A percentile compares a stretch with the other conserved stretches of the same genome.
Evolutionary conservation across 2,888 invertebrate genomes (phyloP).

Genomic region (Drosophila meridionalis): DNA sequence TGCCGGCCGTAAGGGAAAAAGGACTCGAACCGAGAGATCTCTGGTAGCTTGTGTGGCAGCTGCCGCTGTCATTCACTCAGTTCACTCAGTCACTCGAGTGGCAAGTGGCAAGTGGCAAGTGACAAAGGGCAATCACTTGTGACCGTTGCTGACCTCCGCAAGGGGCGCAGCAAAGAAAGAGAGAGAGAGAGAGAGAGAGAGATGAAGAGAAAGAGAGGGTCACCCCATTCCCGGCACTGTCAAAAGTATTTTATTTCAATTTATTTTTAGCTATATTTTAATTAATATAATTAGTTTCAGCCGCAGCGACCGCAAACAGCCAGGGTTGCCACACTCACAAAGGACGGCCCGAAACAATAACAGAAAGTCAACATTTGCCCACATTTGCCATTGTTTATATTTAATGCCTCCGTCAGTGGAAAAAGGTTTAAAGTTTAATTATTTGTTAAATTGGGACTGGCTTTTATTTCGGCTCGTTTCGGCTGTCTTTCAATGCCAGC

Average conservation of each 20-base stretch:
- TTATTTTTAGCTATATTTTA: conserved; percentile 57
- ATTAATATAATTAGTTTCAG: conserved; percentile 72
- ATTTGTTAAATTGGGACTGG: conserved; percentile 46
- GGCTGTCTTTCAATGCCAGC: conserved; percentile 13
- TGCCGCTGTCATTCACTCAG: conserved; percentile 28
- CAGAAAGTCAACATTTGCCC: conserved; percentile 34
- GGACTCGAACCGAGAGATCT: conserved; percentile 10
- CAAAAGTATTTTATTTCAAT: conserved; percentile 65
- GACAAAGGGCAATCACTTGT: conserved; percentile 74
- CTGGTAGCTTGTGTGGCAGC: conserved; percentile 25
- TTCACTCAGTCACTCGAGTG: conserved; percentile 30
- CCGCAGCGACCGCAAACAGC: conserved; percentile 30
- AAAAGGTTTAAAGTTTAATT: conserved; percentile 55
- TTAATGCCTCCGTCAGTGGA: conserved; percentile 16
- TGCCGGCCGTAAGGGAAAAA: conserved; percentile 8
- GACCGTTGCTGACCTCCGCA: conserved; percentile 46
- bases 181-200: neutral
- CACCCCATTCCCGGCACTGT: conserved; percentile 22
- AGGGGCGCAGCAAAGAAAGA: neutral
- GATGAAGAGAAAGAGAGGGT: neutral
- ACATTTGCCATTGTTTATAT: conserved; percentile 45
- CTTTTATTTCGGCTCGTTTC: conserved; percentile 2
- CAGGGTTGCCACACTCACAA: conserved; percentile 27
- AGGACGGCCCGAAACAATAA: conserved; percentile 9
- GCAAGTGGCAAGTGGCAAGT: conserved; percentile 58